These are phyloP conservation scores for Acanthiza pusilla DNA, from an alignment of 2,797 vertebrate species.

Conservation along the genomic window DNA sequence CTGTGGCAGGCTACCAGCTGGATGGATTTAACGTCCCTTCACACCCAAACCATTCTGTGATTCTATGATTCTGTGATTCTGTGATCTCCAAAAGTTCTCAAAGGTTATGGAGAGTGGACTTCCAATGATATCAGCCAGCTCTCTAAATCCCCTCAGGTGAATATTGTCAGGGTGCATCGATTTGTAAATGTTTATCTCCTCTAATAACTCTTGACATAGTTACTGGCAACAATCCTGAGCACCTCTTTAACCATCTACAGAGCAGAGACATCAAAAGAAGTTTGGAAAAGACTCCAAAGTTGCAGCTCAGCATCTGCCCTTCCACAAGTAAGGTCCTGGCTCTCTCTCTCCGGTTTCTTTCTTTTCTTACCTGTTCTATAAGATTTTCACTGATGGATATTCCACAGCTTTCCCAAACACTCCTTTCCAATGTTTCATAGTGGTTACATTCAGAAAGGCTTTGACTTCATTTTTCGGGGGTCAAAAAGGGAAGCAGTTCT, in stretches of 20 bases:
- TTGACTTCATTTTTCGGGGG: background rate
- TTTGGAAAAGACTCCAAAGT: background rate
- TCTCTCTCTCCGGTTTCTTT: background rate
- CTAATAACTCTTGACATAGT: background rate
- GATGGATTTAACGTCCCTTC: background rate
- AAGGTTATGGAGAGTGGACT: background rate
- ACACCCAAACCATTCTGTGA: background rate
- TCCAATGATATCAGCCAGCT: background rate
- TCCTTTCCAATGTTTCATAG: background rate
- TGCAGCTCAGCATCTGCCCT: fast-evolving
- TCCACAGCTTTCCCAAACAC: background rate
- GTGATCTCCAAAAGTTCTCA: background rate
- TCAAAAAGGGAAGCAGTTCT: fast-evolving
- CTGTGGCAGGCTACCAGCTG: background rate
- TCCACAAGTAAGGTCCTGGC: fast-evolving
- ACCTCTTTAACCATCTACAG: background rate
- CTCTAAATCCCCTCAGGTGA: background rate
- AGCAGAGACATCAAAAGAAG: background rate
- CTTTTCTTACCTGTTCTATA: background rate
- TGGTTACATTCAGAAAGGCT: fast-evolving
- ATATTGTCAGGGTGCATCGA: background rate
- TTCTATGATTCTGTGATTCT: no score
- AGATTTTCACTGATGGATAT: background rate
- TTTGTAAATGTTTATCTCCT: background rate
- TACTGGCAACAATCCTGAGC: background rate